Evolutionary conservation across 23 tunicate species (phyloP).

Genomic region (Clavelina lepadiformis): DNA sequence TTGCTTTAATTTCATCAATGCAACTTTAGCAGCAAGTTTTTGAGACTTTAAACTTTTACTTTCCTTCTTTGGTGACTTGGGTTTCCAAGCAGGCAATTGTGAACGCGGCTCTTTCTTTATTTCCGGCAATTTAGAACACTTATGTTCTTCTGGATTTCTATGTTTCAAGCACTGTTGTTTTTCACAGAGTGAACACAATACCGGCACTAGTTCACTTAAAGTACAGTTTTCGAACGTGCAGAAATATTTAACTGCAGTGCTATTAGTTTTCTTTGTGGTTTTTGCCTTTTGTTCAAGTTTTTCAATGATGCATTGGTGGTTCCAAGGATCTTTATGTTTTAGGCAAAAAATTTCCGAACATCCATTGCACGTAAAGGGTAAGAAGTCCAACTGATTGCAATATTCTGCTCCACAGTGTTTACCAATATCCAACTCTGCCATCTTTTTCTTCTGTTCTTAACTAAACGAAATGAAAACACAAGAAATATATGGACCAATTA

Average conservation of each 20-base stretch:
- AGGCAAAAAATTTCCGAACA: slow-evolving; percentile 47
- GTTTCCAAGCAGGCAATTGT: not conserved
- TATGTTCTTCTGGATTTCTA: slow-evolving; percentile 63
- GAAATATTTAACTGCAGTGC: not conserved
- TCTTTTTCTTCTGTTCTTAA: too few relatives aligned
- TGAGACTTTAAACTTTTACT: slow-evolving; percentile 25
- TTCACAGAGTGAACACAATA: slow-evolving; percentile 44
- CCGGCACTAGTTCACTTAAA: slow-evolving; percentile 33
- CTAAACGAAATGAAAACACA: too few relatives aligned
- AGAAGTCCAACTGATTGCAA: slow-evolving; percentile 62
- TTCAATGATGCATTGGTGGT: slow-evolving; percentile 17
- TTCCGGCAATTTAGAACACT: slow-evolving; percentile 18
- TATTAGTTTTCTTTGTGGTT: not conserved
- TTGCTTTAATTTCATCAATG: slow-evolving; percentile 71
- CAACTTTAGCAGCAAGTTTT: slow-evolving; percentile 69
- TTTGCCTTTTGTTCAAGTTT: not conserved
- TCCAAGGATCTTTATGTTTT: slow-evolving; percentile 28
- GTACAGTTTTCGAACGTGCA: slow-evolving; percentile 49
- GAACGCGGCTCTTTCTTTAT: not conserved
- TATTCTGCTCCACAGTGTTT: slow-evolving; percentile 38
- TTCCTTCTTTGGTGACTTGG: slow-evolving; percentile 10
- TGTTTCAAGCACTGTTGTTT: slow-evolving; percentile 55
- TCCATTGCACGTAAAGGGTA: slow-evolving; percentile 64
- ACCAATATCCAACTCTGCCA: slow-evolving; percentile 64
- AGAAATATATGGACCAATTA: too few relatives aligned